Conservation (phyloP, 2,797 vertebrate genomes). For the Argyrosomus regius region DNA sequence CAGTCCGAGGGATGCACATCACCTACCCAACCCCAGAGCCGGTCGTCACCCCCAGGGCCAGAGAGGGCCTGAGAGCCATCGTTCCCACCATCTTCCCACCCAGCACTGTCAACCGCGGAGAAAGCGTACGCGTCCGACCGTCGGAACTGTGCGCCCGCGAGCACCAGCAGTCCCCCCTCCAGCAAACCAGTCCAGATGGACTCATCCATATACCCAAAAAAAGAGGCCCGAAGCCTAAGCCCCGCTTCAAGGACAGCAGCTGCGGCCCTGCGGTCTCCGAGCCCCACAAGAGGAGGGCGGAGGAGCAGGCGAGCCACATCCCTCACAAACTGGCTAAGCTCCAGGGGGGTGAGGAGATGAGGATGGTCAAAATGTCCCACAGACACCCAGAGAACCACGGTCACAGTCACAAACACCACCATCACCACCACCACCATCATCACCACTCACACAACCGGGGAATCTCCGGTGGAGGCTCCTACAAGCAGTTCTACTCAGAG, state of each 20-base stretch:
- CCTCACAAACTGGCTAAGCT: conserved; percentile 81
- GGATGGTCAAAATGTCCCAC: conserved; percentile 68
- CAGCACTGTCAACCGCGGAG: conserved; percentile 87
- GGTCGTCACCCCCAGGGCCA: conserved; percentile 88
- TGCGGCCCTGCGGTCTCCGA: conserved; percentile 70
- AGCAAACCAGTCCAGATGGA: conserved; percentile 63
- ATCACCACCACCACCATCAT: conserved; percentile 60
- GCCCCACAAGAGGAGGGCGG: conserved; percentile 84
- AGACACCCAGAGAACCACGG: conserved; percentile 72
- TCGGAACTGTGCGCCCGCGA: conserved; percentile 81
- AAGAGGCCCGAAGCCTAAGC: conserved; percentile 91
- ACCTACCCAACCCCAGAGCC: conserved; percentile 91
- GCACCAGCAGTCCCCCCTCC: conserved; percentile 68
- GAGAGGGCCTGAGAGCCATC: conserved; percentile 93
- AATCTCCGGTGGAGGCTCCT: conserved; percentile 48
- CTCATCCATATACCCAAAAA: conserved; percentile 87
- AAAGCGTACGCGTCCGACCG: conserved; percentile 81
- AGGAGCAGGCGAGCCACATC: conserved; percentile 80
- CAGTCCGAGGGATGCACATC: conserved; percentile 89
- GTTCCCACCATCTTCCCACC: conserved; percentile 92
- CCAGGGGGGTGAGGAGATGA: conserved; percentile 67
- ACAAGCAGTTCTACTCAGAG: conserved; percentile 66
- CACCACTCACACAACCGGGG: conserved; percentile 53
- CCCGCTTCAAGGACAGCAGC: conserved; percentile 85
- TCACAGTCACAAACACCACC: conserved; percentile 70